phyloP scores from a whole-genome alignment of 2,113 vertebrate species.

The Tiliqua scincoides region DNA sequence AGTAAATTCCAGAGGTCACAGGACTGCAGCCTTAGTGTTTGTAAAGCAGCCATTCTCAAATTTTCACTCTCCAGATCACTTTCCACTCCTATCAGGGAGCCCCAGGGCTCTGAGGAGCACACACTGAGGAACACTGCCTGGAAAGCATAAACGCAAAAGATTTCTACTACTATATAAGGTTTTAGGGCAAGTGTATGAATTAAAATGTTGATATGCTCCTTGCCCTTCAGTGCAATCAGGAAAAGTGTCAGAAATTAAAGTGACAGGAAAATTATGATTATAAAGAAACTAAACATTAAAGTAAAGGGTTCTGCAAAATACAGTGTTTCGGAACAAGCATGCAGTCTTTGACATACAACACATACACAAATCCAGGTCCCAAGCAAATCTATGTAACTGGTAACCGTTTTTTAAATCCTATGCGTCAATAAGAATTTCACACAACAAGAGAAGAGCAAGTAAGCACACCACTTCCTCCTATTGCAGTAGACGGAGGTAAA shows the following conservation, averaged over 20 bases:
- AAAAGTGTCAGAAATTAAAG: background rate
- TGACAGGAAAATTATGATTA: background rate
- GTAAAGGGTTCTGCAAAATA: background rate
- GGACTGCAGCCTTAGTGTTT: no score
- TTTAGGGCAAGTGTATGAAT: background rate
- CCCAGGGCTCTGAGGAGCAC: no score
- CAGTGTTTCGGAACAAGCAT: background rate
- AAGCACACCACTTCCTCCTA: background rate
- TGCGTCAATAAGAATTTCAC: background rate
- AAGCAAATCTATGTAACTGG: background rate
- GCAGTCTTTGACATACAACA: no score
- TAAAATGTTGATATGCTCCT: background rate
- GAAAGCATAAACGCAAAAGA: no score
- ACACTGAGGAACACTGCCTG: no score
- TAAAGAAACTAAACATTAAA: background rate
- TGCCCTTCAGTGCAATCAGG: background rate
- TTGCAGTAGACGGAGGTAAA: background rate
- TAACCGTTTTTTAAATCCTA: background rate
- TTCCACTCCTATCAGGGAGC: no score
- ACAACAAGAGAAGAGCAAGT: background rate
- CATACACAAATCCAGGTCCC: background rate
- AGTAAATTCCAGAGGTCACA: no score
- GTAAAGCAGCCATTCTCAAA: no score
- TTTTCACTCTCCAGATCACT: no score
- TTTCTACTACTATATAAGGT: background rate